Conservation (phyloP, 2,888 invertebrate genomes). For the Phyllotreta striolata region DNA sequence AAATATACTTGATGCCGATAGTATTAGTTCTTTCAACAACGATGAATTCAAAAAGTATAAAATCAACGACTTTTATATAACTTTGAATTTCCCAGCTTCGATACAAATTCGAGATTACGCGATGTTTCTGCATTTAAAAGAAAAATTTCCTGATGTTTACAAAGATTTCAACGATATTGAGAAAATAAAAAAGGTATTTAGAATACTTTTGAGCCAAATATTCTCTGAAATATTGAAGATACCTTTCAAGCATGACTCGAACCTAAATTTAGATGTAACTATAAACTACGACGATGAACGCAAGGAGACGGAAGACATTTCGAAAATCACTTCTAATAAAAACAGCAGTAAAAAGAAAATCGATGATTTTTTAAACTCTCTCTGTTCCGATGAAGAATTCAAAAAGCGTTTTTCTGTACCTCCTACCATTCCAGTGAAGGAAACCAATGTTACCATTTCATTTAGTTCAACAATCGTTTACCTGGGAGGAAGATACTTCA, state of each 20-base stretch:
- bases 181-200: conserved; percentile 52
- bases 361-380: conserved; percentile 64
- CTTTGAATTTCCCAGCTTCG: conserved; percentile 75
- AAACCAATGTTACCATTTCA: conserved; percentile 62
- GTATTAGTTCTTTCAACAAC: conserved; percentile 64
- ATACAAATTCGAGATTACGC: conserved; percentile 73
- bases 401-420: conserved; percentile 64
- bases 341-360: conserved; percentile 73
- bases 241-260: conserved; percentile 62
- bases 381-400: conserved; percentile 63
- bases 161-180: conserved; percentile 50
- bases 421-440: conserved; percentile 61
- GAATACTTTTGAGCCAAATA: conserved; percentile 10
- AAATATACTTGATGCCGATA: conserved; percentile 72
- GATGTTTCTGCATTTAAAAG: conserved; percentile 67
- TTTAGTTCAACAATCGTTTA: conserved; percentile 70
- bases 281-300: conserved; percentile 67
- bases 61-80: conserved; percentile 71
- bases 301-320: conserved; percentile 47
- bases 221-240: conserved; percentile 37
- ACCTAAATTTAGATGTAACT: conserved; percentile 68
- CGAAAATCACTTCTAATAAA: conserved; percentile 30
- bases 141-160: conserved; percentile 65
- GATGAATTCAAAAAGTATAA: conserved; percentile 68
- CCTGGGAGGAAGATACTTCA: conserved; percentile 81